A percentile compares a stretch with the other conserved stretches of the same genome.
phyloP scores from a whole-genome alignment of 2,797 vertebrate species.

The Margarornis squamiger region DNA sequence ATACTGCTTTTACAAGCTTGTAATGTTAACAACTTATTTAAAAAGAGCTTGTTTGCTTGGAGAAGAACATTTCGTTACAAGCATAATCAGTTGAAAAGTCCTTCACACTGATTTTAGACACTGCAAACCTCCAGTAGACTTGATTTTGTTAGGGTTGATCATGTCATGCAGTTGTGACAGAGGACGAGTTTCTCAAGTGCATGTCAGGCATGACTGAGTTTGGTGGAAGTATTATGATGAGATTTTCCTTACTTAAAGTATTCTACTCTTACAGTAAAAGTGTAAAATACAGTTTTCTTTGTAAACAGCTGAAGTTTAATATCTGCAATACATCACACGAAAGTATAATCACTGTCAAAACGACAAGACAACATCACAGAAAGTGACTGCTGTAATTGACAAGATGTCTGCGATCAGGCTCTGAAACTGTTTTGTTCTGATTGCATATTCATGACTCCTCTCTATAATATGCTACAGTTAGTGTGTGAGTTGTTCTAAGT shows the following conservation, averaged over 20 bases:
- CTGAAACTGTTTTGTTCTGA: constrained; percentile 69
- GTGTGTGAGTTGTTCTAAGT: constrained; percentile 70
- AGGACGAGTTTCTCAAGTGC: not conserved
- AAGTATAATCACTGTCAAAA: constrained; percentile 82
- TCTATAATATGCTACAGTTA: constrained; percentile 67
- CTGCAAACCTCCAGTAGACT: not conserved
- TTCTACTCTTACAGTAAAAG: constrained; percentile 41
- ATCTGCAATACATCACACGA: constrained; percentile 69
- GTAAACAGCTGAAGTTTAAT: constrained; percentile 77
- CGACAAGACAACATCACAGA: constrained; percentile 67
- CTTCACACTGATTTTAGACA: not conserved
- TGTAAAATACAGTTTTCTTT: constrained; percentile 72
- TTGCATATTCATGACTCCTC: constrained; percentile 81
- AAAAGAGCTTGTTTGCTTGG: not conserved
- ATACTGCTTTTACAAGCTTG: not conserved
- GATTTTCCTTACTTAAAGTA: constrained; percentile 64
- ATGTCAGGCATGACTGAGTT: constrained; percentile 36
- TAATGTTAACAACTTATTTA: not conserved
- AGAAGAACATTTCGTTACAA: not conserved
- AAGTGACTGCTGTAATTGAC: constrained; percentile 74
- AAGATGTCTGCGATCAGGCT: constrained; percentile 68
- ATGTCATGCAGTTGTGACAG: not conserved
- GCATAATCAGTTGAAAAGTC: not conserved
- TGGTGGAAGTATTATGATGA: constrained; percentile 51
- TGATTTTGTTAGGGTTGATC: not conserved